Percentiles rank a stretch among this genome's conserved stretches.
These are phyloP conservation scores for Corbicula japonica DNA, from an alignment of 2,888 invertebrate genomes.

Conservation along the genomic window DNA sequence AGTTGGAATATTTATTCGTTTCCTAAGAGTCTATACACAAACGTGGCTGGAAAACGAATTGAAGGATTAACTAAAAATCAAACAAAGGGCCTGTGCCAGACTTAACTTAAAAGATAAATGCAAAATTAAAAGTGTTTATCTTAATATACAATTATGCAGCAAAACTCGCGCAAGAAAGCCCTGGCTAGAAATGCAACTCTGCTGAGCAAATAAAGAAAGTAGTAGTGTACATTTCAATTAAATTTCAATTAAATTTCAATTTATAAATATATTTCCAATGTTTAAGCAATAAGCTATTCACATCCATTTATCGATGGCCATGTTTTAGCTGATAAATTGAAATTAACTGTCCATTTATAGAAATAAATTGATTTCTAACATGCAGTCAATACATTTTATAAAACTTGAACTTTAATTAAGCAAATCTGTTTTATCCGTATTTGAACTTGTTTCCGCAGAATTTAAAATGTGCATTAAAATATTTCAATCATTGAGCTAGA, in stretches of 20 bases:
- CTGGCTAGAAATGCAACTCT: conserved; percentile 33
- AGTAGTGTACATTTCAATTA: conserved; percentile 9
- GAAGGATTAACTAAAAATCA: conserved; percentile 41
- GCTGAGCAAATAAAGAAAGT: conserved; percentile 24
- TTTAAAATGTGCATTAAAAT: no score
- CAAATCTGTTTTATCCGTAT: conserved; percentile 7
- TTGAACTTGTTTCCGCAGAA: conserved; percentile 3
- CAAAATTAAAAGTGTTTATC: conserved; percentile 43
- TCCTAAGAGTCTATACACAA: conserved; percentile 29
- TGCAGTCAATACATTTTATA: conserved; percentile 11
- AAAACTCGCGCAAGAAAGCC: conserved; percentile 25
- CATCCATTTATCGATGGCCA: conserved; percentile 3
- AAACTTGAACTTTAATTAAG: conserved; percentile 17
- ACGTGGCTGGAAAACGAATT: conserved; percentile 32
- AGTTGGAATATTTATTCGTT: conserved; percentile 42
- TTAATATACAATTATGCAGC: conserved; percentile 28
- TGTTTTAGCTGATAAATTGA: conserved; percentile 8
- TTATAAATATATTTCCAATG: background rate
- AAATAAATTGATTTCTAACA: conserved; percentile 21
- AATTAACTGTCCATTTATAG: conserved; percentile 11
- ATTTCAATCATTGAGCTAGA: no score
- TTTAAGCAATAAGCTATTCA: conserved; percentile 6
- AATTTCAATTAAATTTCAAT: conserved; percentile 1
- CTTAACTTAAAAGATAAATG: conserved; percentile 39
- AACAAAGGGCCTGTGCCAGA: conserved; percentile 26